Evolutionary conservation across 2,888 invertebrate genomes (phyloP).

Genomic region (Acanthoscelides obtectus): DNA sequence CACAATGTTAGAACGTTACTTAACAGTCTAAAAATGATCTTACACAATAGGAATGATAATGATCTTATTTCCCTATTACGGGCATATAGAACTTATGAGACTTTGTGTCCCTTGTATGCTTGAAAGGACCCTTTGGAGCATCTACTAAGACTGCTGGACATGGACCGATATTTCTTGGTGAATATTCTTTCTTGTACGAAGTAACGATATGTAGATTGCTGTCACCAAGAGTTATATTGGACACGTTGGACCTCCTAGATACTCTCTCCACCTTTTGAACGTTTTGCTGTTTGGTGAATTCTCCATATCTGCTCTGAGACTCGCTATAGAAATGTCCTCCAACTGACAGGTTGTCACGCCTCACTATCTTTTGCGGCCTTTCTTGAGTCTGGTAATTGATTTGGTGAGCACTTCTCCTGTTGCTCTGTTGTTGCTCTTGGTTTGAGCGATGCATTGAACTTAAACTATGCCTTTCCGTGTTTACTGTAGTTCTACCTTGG

Average conservation of each 20-base stretch:
- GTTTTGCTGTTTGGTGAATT: conserved; percentile 53
- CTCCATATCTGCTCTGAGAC: conserved; percentile 65
- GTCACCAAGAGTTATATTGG: conserved; percentile 73
- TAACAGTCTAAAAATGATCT: conserved; percentile 13
- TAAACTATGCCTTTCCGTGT: conserved; percentile 69
- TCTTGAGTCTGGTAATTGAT: conserved; percentile 49
- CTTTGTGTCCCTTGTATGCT: conserved; percentile 78
- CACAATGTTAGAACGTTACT: conserved; percentile 38
- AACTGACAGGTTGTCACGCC: conserved; percentile 64
- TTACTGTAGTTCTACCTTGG: conserved; percentile 63
- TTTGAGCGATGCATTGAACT: conserved; percentile 73
- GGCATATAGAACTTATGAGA: conserved; percentile 81
- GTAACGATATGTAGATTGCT: conserved; percentile 55
- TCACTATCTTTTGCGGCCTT: conserved; percentile 57
- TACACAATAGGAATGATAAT: conserved; percentile 3
- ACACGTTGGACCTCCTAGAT: conserved; percentile 63
- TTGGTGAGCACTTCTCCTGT: conserved; percentile 1
- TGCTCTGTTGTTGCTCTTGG: conserved; percentile 51
- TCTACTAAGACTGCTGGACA: conserved; percentile 79
- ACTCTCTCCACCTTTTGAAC: conserved; percentile 56
- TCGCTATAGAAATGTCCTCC: conserved; percentile 71
- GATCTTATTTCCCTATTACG: conserved; percentile 46
- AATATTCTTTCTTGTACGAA: conserved; percentile 74
- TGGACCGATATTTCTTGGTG: conserved; percentile 64
- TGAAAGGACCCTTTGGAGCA: conserved; percentile 70